These are phyloP conservation scores for Lycodopsis pacificus DNA, from an alignment of 2,797 vertebrate species.

Conservation along the genomic window DNA sequence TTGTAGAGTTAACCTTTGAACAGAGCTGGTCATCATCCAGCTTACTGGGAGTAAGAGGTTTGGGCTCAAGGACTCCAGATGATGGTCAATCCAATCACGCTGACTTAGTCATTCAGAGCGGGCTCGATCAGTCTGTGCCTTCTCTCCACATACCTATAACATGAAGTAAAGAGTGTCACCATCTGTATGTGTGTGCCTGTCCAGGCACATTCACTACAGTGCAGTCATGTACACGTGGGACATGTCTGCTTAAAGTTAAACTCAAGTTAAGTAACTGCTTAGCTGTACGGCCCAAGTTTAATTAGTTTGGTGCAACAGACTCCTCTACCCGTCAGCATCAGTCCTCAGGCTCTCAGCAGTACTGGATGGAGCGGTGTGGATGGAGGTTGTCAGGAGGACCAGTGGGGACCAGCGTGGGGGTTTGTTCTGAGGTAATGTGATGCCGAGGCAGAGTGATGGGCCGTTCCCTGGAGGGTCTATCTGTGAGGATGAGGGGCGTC, in stretches of 20 bases:
- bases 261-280: neutral
- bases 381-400: slow-evolving; percentile 13
- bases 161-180: neutral
- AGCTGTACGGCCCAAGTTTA: neutral
- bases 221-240: neutral
- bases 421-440: slow-evolving; percentile 36
- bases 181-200: no score
- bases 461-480: slow-evolving; percentile 1
- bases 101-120: neutral
- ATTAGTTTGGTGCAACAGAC: neutral
- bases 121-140: neutral
- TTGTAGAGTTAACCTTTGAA: no score
- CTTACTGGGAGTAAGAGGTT: no score
- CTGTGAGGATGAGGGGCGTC: slow-evolving; percentile 23
- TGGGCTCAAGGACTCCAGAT: neutral
- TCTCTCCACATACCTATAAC: neutral
- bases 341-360: neutral
- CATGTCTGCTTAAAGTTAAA: no score
- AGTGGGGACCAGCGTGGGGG: slow-evolving; percentile 2
- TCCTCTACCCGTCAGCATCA: neutral
- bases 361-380: neutral
- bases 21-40: no score
- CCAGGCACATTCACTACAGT: no score
- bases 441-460: slow-evolving; percentile 17
- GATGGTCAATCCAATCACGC: neutral